Evolutionary conservation across 2,113 vertebrate species (phyloP).

Genomic region (Dermatemys mawii): DNA sequence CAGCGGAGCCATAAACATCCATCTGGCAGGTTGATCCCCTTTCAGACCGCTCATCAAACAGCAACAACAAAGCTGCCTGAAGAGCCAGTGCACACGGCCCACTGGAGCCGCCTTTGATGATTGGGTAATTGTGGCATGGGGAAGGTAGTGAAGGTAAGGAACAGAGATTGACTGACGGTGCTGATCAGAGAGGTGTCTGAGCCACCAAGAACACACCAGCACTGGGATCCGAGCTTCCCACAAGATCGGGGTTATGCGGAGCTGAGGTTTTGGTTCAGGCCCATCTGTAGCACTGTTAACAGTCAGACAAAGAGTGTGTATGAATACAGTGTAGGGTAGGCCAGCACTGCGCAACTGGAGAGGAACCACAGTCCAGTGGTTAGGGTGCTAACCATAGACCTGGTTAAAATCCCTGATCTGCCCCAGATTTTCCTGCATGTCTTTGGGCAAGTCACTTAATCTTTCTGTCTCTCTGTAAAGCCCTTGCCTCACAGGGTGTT

Average conservation of each 20-base stretch:
- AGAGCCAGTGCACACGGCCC: not conserved
- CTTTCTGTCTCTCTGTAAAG: not conserved
- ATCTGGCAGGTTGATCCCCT: not conserved
- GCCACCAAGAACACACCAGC: not conserved
- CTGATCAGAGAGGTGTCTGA: not conserved
- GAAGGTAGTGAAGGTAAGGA: not conserved
- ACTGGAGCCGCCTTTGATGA: not conserved
- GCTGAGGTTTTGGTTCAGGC: not conserved
- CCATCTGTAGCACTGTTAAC: not conserved
- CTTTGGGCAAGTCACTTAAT: not conserved
- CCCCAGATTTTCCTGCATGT: not conserved
- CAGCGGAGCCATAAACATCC: not conserved
- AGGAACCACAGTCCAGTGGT: not conserved
- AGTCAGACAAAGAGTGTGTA: not conserved
- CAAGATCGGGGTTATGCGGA: not conserved
- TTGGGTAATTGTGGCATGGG: not conserved
- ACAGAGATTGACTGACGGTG: not conserved
- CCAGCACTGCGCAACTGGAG: not conserved
- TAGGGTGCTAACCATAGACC: not conserved
- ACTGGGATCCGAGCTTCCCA: not conserved
- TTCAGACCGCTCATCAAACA: not conserved
- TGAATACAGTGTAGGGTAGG: not conserved
- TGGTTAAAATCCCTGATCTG: not conserved
- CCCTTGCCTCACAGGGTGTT: not conserved
- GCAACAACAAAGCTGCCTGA: not conserved